Conservation (phyloP, 2,113 vertebrate genomes). For the Pundamilia nyererei region DNA sequence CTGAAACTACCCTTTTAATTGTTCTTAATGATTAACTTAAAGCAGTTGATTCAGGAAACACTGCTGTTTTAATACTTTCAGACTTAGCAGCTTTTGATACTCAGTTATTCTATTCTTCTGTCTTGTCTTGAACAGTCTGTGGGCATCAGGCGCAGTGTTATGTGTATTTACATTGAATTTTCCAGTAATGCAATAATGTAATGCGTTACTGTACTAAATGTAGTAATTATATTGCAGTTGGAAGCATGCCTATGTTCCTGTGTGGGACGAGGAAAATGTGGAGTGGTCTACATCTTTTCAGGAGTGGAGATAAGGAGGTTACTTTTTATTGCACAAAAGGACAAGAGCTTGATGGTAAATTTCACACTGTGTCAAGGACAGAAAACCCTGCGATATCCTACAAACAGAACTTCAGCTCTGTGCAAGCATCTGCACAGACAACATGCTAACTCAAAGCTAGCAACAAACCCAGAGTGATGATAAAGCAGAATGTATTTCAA, state of each 20-base stretch:
- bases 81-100: not conserved
- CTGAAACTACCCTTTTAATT: not conserved
- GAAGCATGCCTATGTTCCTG: not conserved
- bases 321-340: not conserved
- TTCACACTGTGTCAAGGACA: not conserved
- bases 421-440: not conserved
- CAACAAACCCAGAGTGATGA: not conserved
- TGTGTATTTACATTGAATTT: not conserved
- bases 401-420: not conserved
- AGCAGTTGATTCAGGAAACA: fast-evolving
- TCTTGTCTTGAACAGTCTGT: not conserved
- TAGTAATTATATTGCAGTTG: not conserved
- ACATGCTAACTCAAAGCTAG: not conserved
- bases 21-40: not conserved
- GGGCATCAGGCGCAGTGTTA: fast-evolving
- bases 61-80: not conserved
- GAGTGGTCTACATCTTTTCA: not conserved
- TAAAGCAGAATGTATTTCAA: not conserved
- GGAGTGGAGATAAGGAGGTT: not conserved
- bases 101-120: not conserved
- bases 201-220: not conserved
- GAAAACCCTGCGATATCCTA: not conserved
- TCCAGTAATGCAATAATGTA: not conserved
- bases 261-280: fast-evolving
- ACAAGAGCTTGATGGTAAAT: not conserved